A percentile compares a stretch with the other conserved stretches of the same genome.
Conservation (phyloP, 2,888 invertebrate species). For the Heliconius sara region DNA sequence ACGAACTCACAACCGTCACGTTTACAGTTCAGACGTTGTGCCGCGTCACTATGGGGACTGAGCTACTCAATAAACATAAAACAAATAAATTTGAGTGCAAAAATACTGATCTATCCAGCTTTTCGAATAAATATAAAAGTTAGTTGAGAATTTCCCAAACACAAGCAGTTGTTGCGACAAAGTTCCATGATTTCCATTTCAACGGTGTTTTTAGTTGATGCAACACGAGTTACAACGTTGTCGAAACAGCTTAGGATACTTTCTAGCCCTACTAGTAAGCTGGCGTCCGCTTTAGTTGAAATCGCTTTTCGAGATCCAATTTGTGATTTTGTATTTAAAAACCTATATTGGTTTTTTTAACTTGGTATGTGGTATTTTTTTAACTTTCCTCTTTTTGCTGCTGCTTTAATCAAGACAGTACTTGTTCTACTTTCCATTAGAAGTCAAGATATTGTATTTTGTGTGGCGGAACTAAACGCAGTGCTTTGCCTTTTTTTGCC, state of each 20-base stretch:
- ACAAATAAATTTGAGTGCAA: slow-evolving; percentile 33
- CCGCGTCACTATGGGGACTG: too few species aligned
- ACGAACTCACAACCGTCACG: too few species aligned
- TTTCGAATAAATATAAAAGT: slow-evolving; percentile 47
- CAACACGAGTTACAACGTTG: slow-evolving; percentile 49
- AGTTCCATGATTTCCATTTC: slow-evolving; percentile 54
- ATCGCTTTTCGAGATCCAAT: background rate
- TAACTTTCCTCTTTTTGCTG: too few species aligned
- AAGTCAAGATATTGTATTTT: too few species aligned
- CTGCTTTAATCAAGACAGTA: too few species aligned
- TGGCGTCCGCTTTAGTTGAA: slow-evolving; percentile 1
- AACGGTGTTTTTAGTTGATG: slow-evolving; percentile 45
- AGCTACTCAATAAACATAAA: slow-evolving; percentile 31
- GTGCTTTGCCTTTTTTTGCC: too few species aligned
- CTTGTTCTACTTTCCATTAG: too few species aligned
- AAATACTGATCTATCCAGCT: slow-evolving; percentile 36
- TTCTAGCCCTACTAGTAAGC: slow-evolving; percentile 27
- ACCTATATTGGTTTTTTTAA: too few species aligned
- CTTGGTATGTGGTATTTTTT: too few species aligned
- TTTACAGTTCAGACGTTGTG: too few species aligned
- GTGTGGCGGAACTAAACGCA: too few species aligned
- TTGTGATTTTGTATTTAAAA: background rate
- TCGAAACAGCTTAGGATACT: slow-evolving; percentile 44
- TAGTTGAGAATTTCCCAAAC: slow-evolving; percentile 51
- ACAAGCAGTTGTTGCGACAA: slow-evolving; percentile 49